phyloP scores from a whole-genome alignment of 2,888 invertebrate genomes.

The Sclerodermus sp. region DNA sequence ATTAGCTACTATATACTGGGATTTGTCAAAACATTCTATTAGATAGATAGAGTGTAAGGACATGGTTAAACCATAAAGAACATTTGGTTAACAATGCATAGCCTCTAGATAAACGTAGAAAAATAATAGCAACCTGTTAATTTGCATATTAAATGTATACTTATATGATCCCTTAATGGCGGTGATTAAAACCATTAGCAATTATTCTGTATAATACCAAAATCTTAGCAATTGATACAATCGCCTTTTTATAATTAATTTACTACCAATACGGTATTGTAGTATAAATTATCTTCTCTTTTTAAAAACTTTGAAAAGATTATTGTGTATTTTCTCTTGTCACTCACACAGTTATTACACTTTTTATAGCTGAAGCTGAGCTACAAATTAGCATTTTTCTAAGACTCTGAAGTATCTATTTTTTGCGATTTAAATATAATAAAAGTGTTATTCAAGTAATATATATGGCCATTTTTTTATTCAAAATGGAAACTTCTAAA shows the following conservation, averaged over 20 bases:
- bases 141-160: too few species aligned
- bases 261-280: slow-evolving; percentile 22
- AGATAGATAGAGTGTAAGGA: too few species aligned
- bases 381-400: not conserved
- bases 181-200: too few species aligned
- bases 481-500: not conserved
- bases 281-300: slow-evolving; percentile 21
- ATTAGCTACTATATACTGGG: too few species aligned
- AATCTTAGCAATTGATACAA: slow-evolving; percentile 38
- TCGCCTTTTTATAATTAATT: slow-evolving; percentile 24
- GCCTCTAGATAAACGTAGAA: too few species aligned
- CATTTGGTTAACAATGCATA: too few species aligned
- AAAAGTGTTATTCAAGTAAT: not conserved
- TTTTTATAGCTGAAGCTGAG: not conserved
- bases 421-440: not conserved
- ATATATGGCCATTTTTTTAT: too few species aligned
- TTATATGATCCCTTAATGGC: too few species aligned
- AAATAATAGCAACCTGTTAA: too few species aligned
- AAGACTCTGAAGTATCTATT: not conserved
- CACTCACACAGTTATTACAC: not conserved
- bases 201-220: slow-evolving; percentile 19
- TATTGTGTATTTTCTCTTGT: too few species aligned
- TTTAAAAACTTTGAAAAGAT: slow-evolving; percentile 25
- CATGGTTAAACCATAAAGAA: too few species aligned
- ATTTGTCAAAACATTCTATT: too few species aligned